Base-by-base conservation (phyloP, 2,888 invertebrate species). In the Caenorhabditis panamensis region DNA sequence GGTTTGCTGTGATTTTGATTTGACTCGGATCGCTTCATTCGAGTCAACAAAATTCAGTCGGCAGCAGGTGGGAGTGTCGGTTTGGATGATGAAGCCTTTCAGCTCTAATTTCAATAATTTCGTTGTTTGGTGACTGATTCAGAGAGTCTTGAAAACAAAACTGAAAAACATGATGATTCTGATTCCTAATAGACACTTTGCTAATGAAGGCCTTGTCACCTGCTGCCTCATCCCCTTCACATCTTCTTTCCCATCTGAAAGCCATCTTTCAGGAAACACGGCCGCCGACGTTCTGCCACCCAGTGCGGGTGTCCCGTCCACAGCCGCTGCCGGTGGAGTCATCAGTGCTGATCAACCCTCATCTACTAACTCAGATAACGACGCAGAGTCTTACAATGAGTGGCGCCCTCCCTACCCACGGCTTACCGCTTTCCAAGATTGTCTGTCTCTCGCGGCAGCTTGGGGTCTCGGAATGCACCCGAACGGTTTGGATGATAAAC, bases 391-490 rank as follows among this genome's bases (percentile, higher is more conserved):
- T 20, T 86, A 68, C 67, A 87, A 86, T 37, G 89, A 89, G 54
- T 89, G 89, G 89, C 88, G 87, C n/a, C 89, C 89, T n/a, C 87
- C 89, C 26, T 88, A 84, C 68, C 89, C 89, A 2, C 86, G 87
- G 2, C 79, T 90, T 24, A 85, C 85, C 66, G 89, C 90, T 63
- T 90, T 86, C 66, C 90, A 90, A 61, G 90, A 90, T 82, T 88
- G 88, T 69, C 82, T 87, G 18, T 89, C 90, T n/a, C 67, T 90
- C 36, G 89, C 87, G 1, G 85, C 88, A 13, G 90, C 87, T 18
- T 90, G 90, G 90, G 86, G 84, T 18, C 84, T 89, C 20, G 89
- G 89, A 1, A 69, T 80, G 51, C 79, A 78, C 47, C 84, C 84
- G 20, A 73, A 79, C 13, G 82, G 82, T 54, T 58, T 84, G 22